Evolutionary conservation across 2,888 invertebrate genomes (phyloP).

Genomic region (Plagiodera versicolora): DNA sequence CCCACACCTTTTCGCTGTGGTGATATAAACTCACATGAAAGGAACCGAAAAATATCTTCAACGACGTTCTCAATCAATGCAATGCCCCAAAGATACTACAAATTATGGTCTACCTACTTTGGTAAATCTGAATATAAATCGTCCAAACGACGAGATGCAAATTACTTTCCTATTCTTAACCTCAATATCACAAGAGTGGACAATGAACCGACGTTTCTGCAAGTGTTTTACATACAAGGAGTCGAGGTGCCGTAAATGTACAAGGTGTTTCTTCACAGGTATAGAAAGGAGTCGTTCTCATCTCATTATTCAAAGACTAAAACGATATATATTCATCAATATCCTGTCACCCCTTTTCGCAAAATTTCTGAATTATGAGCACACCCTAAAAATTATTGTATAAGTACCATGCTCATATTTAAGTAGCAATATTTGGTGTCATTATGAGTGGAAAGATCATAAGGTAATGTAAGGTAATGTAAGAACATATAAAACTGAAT

Average conservation of each 20-base stretch:
- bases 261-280: too few relatives aligned
- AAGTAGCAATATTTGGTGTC: too few relatives aligned
- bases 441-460: too few relatives aligned
- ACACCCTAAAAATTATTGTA: too few relatives aligned
- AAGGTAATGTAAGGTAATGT: too few relatives aligned
- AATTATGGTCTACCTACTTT: not conserved
- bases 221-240: slow-evolving; percentile 30
- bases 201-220: slow-evolving; percentile 27
- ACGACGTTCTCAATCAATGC: not conserved
- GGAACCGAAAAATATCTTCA: not conserved
- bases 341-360: too few relatives aligned
- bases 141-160: not conserved
- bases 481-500: too few relatives aligned
- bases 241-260: slow-evolving; percentile 20
- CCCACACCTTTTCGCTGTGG: not conserved
- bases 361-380: too few relatives aligned
- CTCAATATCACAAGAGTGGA: slow-evolving; percentile 19
- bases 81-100: not conserved
- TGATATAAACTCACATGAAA: not conserved
- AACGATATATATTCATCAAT: too few relatives aligned
- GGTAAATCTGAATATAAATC: not conserved
- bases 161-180: slow-evolving; percentile 18
- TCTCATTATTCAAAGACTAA: too few relatives aligned
- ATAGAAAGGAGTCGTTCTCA: too few relatives aligned
- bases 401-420: too few relatives aligned